Evolutionary conservation across 1,140 invertebrate species (phyloP), one percentile per base, ranked within the genome.

Genomic region (Solen grandis): DNA sequence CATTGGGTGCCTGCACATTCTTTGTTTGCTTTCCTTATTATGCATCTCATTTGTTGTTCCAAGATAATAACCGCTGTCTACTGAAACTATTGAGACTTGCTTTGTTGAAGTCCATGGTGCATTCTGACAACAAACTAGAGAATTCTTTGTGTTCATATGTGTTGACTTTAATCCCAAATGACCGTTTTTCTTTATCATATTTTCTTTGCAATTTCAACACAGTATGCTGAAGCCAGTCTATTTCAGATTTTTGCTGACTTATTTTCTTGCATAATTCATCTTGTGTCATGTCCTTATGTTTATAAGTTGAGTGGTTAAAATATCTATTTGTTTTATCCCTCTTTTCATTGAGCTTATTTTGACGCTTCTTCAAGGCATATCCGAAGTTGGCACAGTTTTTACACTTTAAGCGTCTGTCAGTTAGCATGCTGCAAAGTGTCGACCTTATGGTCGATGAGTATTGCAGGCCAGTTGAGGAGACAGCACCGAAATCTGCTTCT

Each of bases 1-100:
- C 84, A 85, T 85, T 19, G 81, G 81, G 36, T 85, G 84, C 81
- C 78, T 81, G n/a, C 82, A 22, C 74, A 83, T 83, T 1, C 60
- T 60, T 16, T 35, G 16, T 25, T 55, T 52, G 25, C 50, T 3
- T 33, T 81, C 69, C 35, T 74, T 68, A 22, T 73, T 33, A 68
- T 60, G 74, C n/a, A n/a, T n/a, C n/a, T n/a, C n/a, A n/a, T n/a
- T n/a, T n/a, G n/a, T n/a, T n/a, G n/a, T n/a, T n/a, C n/a, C n/a
- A n/a, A n/a, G n/a, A n/a, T 33, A 81, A 74, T 13, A 68, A 16
- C 2, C 76, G 1, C 50, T 73, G 76, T 10, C 36, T 16, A 25
- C 36, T 60, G 50, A 33, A 69, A 2, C 22, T 29, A 31, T 83
- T 33, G 2, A 63, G 75, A 57, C 38, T 74, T 5, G 75, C 5